These are phyloP conservation scores for Platyrinchus mystaceus DNA, from an alignment of 2,797 vertebrate genomes.

Conservation along the genomic window DNA sequence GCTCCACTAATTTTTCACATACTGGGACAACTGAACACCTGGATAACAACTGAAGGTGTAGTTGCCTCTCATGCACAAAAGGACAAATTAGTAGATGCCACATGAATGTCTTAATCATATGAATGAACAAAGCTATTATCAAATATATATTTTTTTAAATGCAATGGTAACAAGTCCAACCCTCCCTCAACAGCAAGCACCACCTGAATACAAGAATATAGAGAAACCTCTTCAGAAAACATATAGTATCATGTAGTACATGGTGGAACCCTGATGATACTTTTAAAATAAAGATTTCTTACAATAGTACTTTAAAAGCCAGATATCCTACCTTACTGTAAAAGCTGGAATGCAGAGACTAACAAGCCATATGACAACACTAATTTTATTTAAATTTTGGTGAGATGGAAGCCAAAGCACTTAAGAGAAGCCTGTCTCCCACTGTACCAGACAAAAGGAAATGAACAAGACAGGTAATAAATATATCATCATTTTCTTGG, in stretches of 20 bases:
- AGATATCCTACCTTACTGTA: neutral
- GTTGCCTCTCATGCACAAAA: neutral
- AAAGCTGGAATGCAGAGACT: neutral
- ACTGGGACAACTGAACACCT: neutral
- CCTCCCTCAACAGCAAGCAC: neutral
- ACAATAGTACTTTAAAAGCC: neutral
- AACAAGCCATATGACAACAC: neutral
- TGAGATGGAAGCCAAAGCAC: neutral
- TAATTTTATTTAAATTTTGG: neutral
- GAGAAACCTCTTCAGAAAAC: neutral
- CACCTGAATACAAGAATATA: neutral
- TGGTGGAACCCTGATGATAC: neutral
- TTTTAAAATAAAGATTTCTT: neutral
- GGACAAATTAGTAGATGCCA: neutral
- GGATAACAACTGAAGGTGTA: neutral
- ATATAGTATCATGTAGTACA: neutral
- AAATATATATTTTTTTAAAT: neutral
- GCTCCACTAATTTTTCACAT: neutral
- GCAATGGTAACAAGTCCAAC: accelerated
- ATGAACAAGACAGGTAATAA: neutral
- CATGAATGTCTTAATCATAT: neutral
- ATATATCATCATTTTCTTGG: neutral
- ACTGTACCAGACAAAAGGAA: neutral
- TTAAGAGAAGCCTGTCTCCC: neutral
- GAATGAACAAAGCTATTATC: neutral